A percentile compares a stretch with the other conserved stretches of the same genome.
Conservation (phyloP, 2,888 invertebrate genomes). For the Ophion ellenae region DNA sequence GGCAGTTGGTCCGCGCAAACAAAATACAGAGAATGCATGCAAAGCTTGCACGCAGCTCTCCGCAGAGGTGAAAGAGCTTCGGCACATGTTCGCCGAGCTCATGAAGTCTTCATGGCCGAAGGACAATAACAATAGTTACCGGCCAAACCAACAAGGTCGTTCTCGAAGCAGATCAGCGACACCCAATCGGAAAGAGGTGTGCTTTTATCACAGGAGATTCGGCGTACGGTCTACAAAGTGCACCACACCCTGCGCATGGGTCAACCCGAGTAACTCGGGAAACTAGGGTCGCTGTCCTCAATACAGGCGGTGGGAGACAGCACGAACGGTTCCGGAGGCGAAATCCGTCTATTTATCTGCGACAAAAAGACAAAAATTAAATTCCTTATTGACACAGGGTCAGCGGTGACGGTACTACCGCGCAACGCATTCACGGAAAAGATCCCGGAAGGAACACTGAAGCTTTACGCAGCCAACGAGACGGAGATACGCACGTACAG, state of each 20-base stretch:
- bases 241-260: not conserved
- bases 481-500: not conserved
- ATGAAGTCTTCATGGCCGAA: not conserved
- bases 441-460: not conserved
- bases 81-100: not conserved
- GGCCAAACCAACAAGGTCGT: not conserved
- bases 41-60: not conserved
- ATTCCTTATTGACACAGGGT: conserved; percentile 51
- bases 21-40: not conserved
- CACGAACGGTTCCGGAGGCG: not conserved
- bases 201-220: conserved; percentile 34
- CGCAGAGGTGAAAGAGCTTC: not conserved
- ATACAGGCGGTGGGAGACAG: conserved; percentile 29
- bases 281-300: conserved; percentile 20
- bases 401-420: conserved; percentile 41
- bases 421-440: not conserved
- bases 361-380: conserved; percentile 6
- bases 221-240: conserved; percentile 10
- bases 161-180: not conserved
- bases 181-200: not conserved
- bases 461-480: conserved; percentile 9
- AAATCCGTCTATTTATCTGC: conserved; percentile 45
- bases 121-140: too few species aligned
- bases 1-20: not conserved
- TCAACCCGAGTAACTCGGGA: conserved; percentile 7